phyloP scores from a whole-genome alignment of 2,888 invertebrate genomes.

The Platypus cylindrus region DNA sequence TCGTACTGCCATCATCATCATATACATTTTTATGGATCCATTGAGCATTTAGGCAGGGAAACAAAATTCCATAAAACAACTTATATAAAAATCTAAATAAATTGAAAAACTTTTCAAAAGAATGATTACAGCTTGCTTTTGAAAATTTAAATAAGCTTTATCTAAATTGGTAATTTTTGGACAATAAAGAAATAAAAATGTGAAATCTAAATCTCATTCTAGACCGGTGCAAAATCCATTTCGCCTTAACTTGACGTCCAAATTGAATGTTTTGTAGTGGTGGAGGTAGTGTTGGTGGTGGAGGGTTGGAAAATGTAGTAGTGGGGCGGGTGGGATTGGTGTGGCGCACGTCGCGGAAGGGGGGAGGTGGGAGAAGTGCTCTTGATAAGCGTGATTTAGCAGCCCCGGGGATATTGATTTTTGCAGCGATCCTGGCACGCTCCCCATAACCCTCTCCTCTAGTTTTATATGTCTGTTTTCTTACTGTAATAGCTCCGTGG shows the following conservation, averaged over 20 bases:
- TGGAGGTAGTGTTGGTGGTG: too few relatives aligned
- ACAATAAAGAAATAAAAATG: conserved; percentile 11
- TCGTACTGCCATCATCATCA: too few relatives aligned
- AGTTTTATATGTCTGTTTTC: conserved; percentile 45
- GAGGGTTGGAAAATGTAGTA: too few relatives aligned
- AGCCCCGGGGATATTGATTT: conserved; percentile 55
- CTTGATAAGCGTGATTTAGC: conserved; percentile 59
- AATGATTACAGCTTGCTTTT: too few relatives aligned
- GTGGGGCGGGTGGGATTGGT: conserved; percentile 25
- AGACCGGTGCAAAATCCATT: conserved; percentile 44
- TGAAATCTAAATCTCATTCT: conserved; percentile 38
- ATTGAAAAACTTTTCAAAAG: too few relatives aligned
- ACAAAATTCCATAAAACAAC: too few relatives aligned
- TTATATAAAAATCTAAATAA: too few relatives aligned
- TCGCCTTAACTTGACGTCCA: conserved; percentile 46
- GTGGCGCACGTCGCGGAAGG: conserved; percentile 33
- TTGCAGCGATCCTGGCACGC: conserved; percentile 33
- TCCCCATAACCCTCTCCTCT: conserved; percentile 35
- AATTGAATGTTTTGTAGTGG: conserved; percentile 47
- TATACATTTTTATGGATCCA: too few relatives aligned
- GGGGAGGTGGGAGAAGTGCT: conserved; percentile 40
- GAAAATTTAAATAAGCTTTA: conserved; percentile 8
- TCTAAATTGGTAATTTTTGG: conserved; percentile 8
- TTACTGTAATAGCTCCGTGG: conserved; percentile 40
- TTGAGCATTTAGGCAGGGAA: too few relatives aligned